A percentile compares a stretch with the other conserved stretches of the same genome.
These are phyloP conservation scores for Serrognathus titanus DNA, from an alignment of 2,888 invertebrate genomes.

Conservation along the genomic window DNA sequence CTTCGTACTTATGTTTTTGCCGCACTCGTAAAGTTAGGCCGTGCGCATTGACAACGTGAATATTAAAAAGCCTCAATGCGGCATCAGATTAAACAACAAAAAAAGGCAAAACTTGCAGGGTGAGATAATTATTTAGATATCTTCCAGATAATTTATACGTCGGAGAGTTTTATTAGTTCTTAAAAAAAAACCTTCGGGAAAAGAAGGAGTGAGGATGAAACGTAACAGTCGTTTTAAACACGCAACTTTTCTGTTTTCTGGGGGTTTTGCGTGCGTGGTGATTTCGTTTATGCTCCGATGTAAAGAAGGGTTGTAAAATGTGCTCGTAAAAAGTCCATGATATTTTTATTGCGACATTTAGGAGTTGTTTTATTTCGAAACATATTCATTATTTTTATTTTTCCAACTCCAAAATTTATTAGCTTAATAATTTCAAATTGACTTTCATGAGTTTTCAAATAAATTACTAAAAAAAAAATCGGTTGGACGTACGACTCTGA, in stretches of 20 bases:
- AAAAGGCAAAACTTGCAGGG: background rate
- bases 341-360: constrained; percentile 15
- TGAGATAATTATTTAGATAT: background rate
- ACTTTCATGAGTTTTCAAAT: no score
- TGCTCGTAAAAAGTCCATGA: constrained; percentile 13
- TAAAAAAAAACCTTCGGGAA: no score
- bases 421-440: background rate
- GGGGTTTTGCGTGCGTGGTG: constrained; percentile 3
- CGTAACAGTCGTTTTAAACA: background rate
- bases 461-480: no score
- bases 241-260: constrained; percentile 18
- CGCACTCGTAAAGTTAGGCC: background rate
- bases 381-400: constrained; percentile 16
- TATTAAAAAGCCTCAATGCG: no score
- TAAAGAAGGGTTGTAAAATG: constrained; percentile 13
- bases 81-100: background rate
- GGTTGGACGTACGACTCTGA: no score
- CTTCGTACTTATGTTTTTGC: background rate
- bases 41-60: no score
- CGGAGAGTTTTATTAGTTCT: background rate
- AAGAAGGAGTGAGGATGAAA: no score
- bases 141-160: background rate
- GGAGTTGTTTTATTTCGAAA: constrained; percentile 13
- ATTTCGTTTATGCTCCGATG: constrained; percentile 12
- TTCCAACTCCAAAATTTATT: background rate